Conservation (phyloP, 2,113 vertebrate genomes). For the Syrrhaptes paradoxus region DNA sequence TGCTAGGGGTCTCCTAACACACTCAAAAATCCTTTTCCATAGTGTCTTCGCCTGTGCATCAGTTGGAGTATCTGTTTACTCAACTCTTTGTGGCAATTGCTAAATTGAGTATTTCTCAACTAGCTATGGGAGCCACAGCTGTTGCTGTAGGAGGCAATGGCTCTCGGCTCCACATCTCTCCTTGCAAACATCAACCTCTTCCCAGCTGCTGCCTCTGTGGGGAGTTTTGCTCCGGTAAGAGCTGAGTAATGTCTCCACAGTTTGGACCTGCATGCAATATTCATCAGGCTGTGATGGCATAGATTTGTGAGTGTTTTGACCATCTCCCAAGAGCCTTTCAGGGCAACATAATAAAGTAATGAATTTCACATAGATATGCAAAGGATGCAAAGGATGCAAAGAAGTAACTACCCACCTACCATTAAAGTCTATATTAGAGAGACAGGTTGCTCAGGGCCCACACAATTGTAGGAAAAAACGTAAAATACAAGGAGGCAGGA, state of each 20-base stretch:
- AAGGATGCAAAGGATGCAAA: slow-evolving; percentile 21
- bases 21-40: neutral
- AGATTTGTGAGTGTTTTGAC: slow-evolving; percentile 27
- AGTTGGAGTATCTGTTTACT: neutral
- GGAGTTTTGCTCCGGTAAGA: neutral
- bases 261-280: neutral
- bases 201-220: rapidly evolving
- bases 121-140: neutral
- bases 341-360: slow-evolving; percentile 13
- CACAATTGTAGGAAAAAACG: neutral
- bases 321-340: slow-evolving; percentile 46
- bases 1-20: neutral
- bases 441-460: slow-evolving; percentile 12
- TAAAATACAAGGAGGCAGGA: slow-evolving; percentile 13
- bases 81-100: neutral
- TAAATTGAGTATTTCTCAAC: neutral
- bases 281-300: neutral
- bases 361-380: slow-evolving; percentile 66
- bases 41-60: neutral
- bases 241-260: neutral
- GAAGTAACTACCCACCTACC: slow-evolving; percentile 2
- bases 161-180: rapidly evolving
- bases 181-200: neutral
- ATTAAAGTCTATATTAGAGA: slow-evolving; percentile 25
- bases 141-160: rapidly evolving